A percentile compares a stretch with the other conserved stretches of the same genome.
phyloP scores from a whole-genome alignment of 1,140 invertebrate species.

The Goniozus legneri region DNA sequence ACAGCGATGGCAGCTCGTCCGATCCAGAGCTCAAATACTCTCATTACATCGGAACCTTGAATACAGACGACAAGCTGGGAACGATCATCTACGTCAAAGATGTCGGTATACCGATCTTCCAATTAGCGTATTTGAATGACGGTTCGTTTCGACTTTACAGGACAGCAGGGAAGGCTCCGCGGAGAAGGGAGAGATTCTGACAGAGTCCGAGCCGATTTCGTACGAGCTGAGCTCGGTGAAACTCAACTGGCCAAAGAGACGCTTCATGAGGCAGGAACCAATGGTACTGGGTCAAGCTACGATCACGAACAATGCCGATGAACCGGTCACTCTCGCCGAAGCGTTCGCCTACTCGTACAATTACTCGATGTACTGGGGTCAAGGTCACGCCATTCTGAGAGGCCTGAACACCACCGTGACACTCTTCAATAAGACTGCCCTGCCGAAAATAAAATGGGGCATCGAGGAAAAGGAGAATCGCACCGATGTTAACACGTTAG shows the following conservation, averaged over 20 bases:
- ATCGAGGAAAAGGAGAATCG: constrained; percentile 58
- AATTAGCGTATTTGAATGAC: neutral
- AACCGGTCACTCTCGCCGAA: constrained; percentile 59
- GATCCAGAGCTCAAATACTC: constrained; percentile 40
- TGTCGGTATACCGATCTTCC: constrained; percentile 28
- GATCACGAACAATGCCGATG: constrained; percentile 61
- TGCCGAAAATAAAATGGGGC: constrained; percentile 67
- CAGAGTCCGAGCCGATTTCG: constrained; percentile 71
- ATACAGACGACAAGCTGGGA: constrained; percentile 61
- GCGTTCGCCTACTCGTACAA: constrained; percentile 68
- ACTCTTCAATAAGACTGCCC: constrained; percentile 56
- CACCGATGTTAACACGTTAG: constrained; percentile 58
- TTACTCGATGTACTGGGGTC: constrained; percentile 72
- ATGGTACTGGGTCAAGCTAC: constrained; percentile 59
- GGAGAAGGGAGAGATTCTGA: constrained; percentile 66
- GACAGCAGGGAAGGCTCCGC: constrained; percentile 59
- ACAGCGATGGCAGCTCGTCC: constrained; percentile 34
- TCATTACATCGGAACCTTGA: constrained; percentile 67
- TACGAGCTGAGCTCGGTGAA: constrained; percentile 70
- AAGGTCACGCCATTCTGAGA: constrained; percentile 70
- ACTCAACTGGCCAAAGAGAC: constrained; percentile 59
- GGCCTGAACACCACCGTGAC: constrained; percentile 69
- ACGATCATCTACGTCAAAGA: constrained; percentile 65
- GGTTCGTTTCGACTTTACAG: constrained; percentile 27
- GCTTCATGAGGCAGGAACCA: constrained; percentile 51